These are phyloP conservation scores for Antennarius striatus DNA, from an alignment of 2,113 vertebrate species.

Conservation along the genomic window DNA sequence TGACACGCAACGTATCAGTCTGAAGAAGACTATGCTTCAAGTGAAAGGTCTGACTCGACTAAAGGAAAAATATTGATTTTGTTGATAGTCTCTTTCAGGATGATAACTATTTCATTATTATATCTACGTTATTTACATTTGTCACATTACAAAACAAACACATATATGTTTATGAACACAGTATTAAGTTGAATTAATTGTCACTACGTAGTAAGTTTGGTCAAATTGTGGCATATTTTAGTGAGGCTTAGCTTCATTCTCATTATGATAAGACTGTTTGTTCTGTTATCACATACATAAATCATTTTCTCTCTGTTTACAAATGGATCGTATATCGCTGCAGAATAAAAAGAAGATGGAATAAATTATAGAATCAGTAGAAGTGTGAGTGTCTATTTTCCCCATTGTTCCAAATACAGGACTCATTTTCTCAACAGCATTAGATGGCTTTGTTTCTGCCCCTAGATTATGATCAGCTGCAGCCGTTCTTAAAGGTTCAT, in stretches of 20 bases:
- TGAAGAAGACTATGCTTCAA: too few species aligned
- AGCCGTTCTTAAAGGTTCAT: slow-evolving; percentile 42
- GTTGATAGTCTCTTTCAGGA: too few species aligned
- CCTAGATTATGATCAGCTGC: slow-evolving; percentile 38
- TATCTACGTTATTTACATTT: too few species aligned
- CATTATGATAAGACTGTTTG: neutral
- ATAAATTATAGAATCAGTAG: slow-evolving; percentile 10
- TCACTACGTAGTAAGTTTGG: too few species aligned
- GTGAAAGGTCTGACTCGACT: too few species aligned
- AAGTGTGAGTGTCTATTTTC: slow-evolving; percentile 46
- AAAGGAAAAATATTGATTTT: too few species aligned
- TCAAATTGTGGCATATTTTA: neutral
- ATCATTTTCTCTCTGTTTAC: neutral
- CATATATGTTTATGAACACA: too few species aligned
- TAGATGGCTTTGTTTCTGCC: slow-evolving; percentile 43
- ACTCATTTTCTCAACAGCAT: slow-evolving; percentile 37
- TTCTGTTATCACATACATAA: neutral
- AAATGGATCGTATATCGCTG: slow-evolving; percentile 6
- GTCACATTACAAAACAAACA: too few species aligned
- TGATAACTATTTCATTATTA: too few species aligned
- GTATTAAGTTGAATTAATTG: too few species aligned
- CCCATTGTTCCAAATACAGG: slow-evolving; percentile 20
- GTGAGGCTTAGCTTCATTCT: neutral
- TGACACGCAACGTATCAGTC: too few species aligned
- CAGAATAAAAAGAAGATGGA: slow-evolving; percentile 8